A percentile compares a stretch with the other conserved stretches of the same genome.
Conservation (phyloP, 2,113 vertebrate species). For the Rhombomys opimus region DNA sequence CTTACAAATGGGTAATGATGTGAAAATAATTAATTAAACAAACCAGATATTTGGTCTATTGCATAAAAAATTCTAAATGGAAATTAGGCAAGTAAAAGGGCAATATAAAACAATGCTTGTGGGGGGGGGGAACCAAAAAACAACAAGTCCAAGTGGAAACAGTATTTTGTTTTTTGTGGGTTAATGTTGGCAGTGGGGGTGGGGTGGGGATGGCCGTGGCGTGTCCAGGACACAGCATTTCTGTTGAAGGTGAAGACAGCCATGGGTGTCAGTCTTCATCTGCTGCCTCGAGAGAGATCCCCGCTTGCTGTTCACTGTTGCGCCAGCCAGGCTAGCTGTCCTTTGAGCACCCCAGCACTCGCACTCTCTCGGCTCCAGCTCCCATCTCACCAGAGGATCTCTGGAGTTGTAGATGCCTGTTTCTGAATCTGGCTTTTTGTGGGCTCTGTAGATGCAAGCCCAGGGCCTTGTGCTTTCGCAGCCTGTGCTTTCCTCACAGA, state of each 20-base stretch:
- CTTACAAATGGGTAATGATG: not conserved
- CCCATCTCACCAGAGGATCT: not conserved
- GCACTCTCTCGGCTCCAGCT: not conserved
- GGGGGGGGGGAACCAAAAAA: too few species aligned
- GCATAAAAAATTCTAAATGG: not conserved
- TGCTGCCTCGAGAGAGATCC: not conserved
- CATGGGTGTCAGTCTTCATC: not conserved
- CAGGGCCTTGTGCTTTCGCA: not conserved
- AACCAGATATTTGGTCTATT: not conserved
- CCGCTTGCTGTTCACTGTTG: too few species aligned
- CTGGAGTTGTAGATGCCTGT: not conserved
- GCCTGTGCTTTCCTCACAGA: not conserved
- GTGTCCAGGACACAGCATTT: not conserved
- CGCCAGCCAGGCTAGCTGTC: not conserved
- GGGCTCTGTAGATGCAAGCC: not conserved
- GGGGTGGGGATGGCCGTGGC: too few species aligned
- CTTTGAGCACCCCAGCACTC: not conserved
- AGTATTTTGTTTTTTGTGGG: not conserved
- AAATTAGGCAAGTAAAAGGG: not conserved
- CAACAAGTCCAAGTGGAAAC: not conserved
- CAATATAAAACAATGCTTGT: slow-evolving; percentile 1
- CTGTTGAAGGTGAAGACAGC: not conserved
- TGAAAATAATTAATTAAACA: not conserved
- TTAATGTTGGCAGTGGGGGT: not conserved
- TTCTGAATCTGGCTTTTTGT: not conserved